Base-by-base conservation (phyloP, 2,888 invertebrate species). In the Plagodis dolabraria region DNA sequence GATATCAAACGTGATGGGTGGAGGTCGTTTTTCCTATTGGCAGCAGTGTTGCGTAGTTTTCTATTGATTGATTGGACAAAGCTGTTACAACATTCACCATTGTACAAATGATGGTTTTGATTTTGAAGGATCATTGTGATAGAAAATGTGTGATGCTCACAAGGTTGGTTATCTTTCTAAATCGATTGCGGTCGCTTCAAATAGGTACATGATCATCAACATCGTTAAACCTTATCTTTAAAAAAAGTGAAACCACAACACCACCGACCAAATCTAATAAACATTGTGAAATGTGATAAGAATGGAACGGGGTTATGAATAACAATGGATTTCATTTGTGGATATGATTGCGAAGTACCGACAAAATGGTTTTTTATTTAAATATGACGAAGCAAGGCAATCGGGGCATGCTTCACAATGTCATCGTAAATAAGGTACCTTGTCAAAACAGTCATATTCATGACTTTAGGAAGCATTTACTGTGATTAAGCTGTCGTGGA, bases 41-140 rank as follows among this genome's bases (percentile, higher is more conserved):
- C 50, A 55, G 67, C 22, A 49, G 52, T 57, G 59, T 60, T 63
- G 62, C 57, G 57, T 45, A 46, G 53, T 51, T 63, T 61, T 68
- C 72, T 71, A 79, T 62, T 72, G 73, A 76, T 75, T 71, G 73
- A 74, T 72, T 66, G 66, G 63, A 69, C 63, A 62, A 70, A 65
- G 68, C 64, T 53, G 60, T 76, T 76, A 57, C 74, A 67, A 67
- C 67, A 73, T 65, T 45, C 53, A 33, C 60, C 56, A 63, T 66
- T 59, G 63, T 66, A 67, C 65, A 67, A 47, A 57, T 48, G 60
- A 60, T 65, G 55, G 57, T 57, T 59, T 60, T 57, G 64, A 67
- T 57, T 59, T 60, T 57, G 64, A 67, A 62, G 59, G 64, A 68
- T 60, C 61, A 66, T 64, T 57, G 60, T 59, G 57, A 56, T 50